Conservation (phyloP, 2,888 invertebrate genomes). For the Megamerina dolium region DNA sequence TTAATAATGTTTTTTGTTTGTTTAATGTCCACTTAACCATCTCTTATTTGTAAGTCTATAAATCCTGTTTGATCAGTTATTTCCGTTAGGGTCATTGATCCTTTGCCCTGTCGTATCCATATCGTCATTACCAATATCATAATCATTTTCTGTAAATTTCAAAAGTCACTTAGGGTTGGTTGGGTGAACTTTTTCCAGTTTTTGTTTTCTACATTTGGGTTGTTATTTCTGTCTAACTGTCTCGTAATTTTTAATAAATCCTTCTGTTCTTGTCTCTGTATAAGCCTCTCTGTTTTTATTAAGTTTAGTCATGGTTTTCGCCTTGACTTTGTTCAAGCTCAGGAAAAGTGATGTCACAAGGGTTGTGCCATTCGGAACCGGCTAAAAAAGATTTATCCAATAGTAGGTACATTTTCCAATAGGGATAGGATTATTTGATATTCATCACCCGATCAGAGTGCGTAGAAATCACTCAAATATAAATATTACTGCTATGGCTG, state of each 20-base stretch:
- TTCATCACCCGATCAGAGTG: too few species aligned
- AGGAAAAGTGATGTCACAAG: too few species aligned
- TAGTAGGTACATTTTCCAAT: too few species aligned
- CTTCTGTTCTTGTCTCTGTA: too few species aligned
- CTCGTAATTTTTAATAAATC: neutral
- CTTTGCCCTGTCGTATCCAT: neutral
- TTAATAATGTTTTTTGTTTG: slow-evolving; percentile 9
- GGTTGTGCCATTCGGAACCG: too few species aligned
- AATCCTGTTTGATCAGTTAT: slow-evolving; percentile 14
- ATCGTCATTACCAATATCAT: slow-evolving; percentile 3
- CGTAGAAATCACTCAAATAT: too few species aligned
- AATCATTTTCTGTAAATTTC: slow-evolving; percentile 15
- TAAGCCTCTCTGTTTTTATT: too few species aligned
- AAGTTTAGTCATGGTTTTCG: too few species aligned
- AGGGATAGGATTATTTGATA: too few species aligned
- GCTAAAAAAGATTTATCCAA: too few species aligned
- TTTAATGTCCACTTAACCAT: slow-evolving; percentile 10
- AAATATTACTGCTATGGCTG: too few species aligned
- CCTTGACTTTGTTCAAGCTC: too few species aligned
- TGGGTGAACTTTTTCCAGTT: slow-evolving; percentile 14
- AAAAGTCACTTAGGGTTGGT: slow-evolving; percentile 15
- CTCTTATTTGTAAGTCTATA: slow-evolving; percentile 12
- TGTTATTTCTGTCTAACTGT: slow-evolving; percentile 15
- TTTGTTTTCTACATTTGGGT: slow-evolving; percentile 15
- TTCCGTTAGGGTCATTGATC: slow-evolving; percentile 3